These are phyloP conservation scores for Xyrauchen texanus DNA, from an alignment of 2,113 vertebrate species.

Conservation along the genomic window DNA sequence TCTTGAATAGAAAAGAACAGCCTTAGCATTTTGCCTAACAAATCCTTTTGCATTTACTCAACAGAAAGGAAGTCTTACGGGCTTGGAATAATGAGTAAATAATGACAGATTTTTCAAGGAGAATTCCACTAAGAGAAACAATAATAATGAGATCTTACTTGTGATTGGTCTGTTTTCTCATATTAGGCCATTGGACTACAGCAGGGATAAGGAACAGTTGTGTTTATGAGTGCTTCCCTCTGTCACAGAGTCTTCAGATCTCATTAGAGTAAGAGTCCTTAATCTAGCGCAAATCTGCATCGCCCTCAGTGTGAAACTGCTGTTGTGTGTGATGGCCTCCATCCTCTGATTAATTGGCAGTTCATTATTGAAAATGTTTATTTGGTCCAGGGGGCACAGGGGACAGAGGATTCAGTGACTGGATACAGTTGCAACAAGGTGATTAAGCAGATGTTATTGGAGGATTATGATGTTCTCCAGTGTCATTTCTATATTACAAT, in stretches of 20 bases:
- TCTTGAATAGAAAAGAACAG: no score
- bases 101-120: no score
- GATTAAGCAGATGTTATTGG: constrained; percentile 26
- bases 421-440: constrained; percentile 9
- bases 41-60: no score
- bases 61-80: no score
- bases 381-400: constrained; percentile 17
- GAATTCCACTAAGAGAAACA: no score
- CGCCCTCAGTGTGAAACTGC: constrained; percentile 2
- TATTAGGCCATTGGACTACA: neutral
- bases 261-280: constrained; percentile 6
- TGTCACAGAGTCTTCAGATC: constrained; percentile 6
- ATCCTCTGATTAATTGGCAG: constrained; percentile 37
- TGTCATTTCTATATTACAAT: constrained; percentile 19
- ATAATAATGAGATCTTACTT: no score
- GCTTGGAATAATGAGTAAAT: no score
- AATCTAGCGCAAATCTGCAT: constrained; percentile 12
- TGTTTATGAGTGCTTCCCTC: neutral
- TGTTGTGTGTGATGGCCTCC: constrained; percentile 29
- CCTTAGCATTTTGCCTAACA: no score
- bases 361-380: constrained; percentile 42
- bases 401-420: constrained; percentile 11
- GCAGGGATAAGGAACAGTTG: neutral
- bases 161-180: neutral
- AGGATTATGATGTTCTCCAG: constrained; percentile 21